Percentiles rank a stretch among this genome's conserved stretches.
phyloP scores from a whole-genome alignment of 1,140 invertebrate genomes.

The Globodera rostochiensis region DNA sequence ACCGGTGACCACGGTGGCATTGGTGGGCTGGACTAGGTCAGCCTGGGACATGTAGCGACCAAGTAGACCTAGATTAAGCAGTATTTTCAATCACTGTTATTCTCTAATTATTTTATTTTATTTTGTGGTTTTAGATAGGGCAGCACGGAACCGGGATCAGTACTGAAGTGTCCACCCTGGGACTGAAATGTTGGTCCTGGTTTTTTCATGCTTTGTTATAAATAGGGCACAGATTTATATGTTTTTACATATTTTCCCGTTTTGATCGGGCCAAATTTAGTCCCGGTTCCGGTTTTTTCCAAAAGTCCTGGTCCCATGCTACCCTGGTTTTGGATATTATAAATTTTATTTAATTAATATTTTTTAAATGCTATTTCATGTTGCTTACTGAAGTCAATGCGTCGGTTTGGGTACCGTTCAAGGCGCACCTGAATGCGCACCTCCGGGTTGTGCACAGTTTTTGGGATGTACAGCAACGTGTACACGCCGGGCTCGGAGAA shows the following conservation, averaged over 20 bases:
- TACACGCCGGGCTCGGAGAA: constrained; percentile 65
- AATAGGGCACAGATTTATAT: too few species aligned
- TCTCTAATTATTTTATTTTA: too few species aligned
- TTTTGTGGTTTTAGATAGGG: too few species aligned
- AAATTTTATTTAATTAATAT: constrained; percentile 1
- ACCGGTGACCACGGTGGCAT: constrained; percentile 63
- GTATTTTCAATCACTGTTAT: too few species aligned
- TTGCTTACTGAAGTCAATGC: constrained; percentile 59
- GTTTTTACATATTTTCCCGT: too few species aligned
- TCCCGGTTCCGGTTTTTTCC: too few species aligned
- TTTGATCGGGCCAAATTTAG: too few species aligned
- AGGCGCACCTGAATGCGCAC: constrained; percentile 62
- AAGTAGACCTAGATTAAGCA: constrained; percentile 50
- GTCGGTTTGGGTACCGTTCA: constrained; percentile 62
- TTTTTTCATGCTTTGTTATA: too few species aligned
- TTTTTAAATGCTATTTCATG: neutral
- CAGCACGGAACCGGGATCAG: too few species aligned
- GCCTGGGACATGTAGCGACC: constrained; percentile 62
- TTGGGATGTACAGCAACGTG: constrained; percentile 63
- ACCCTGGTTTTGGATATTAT: neutral
- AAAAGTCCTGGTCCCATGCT: too few species aligned
- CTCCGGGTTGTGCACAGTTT: constrained; percentile 59
- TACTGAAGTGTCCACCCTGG: too few species aligned
- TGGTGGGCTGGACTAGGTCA: constrained; percentile 62
- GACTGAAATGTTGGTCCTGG: too few species aligned